Evolutionary conservation across 2,888 invertebrate genomes (phyloP), one percentile per base, ranked within the genome.

Genomic region (Torymus auratus): DNA sequence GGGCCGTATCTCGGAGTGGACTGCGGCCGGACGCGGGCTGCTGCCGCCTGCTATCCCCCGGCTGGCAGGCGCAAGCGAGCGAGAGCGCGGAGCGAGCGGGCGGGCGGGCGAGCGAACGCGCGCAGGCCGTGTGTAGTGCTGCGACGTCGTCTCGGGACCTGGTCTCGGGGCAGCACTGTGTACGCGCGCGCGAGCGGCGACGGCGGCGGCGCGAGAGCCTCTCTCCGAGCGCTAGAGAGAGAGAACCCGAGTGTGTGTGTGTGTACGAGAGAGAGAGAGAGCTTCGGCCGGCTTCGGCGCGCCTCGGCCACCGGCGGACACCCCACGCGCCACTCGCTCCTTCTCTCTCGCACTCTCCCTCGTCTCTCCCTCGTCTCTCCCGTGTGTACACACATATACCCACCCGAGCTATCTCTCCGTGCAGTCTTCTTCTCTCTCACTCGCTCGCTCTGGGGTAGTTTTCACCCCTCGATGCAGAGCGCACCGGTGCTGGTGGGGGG

Each of bases 1-100:
- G 90, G 89, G 89, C 90, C 91, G 91, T 90, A 90, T 90, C 90
- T 89, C 88, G 87, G 88, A 91, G 90, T 91, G 91, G 91, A 91
- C 91, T 91, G 91, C 89, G 91, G 91, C 90, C 88, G 90, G 89
- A 89, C 90, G 89, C 89, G 90, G 89, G 41, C 41, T 41, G 41
- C 41, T 41, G 41, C 41, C 41, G 41, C 41, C 41, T 41, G 41
- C 41, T 41, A 41, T 41, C 41, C 41, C 41, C 41, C 41, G 41
- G 41, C 41, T 41, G 41, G 41, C 41, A 41, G 41, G 89, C 89
- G 87, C 82, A 75, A 10, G 13, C 70, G 56, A n/a, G 82, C 75
- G 82, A 81, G 82, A 70, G 76, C 85, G 58, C 13, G 58, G 76
- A 85, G 58, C 13, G 58, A 41, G 60, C 60, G 17, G 60, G 60